phyloP scores from a whole-genome alignment of 2,797 vertebrate genomes.

The Alauda arvensis region DNA sequence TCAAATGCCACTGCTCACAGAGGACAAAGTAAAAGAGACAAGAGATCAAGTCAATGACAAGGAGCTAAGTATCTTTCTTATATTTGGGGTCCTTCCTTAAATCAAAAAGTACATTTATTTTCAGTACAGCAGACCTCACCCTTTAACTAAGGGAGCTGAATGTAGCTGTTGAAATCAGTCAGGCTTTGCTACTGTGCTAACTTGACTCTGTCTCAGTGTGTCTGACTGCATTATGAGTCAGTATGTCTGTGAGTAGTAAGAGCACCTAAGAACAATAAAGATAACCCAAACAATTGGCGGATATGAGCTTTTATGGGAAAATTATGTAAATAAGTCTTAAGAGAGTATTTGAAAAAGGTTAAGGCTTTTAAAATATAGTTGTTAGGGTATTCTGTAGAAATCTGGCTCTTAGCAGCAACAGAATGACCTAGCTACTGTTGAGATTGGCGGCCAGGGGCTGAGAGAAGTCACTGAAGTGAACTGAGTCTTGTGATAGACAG shows the following conservation, averaged over 20 bases:
- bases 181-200: background rate
- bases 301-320: background rate
- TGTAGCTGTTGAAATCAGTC: background rate
- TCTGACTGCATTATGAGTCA: background rate
- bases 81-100: background rate
- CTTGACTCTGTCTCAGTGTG: background rate
- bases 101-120: background rate
- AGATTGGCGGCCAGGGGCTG: accelerated
- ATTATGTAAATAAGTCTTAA: background rate
- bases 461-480: background rate
- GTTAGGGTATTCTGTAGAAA: background rate
- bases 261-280: background rate
- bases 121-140: background rate
- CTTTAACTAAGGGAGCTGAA: background rate
- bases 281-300: background rate
- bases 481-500: background rate
- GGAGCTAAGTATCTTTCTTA: background rate
- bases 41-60: background rate
- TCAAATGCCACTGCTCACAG: background rate
- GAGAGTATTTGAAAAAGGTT: background rate
- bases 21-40: background rate
- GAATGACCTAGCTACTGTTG: background rate
- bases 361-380: background rate
- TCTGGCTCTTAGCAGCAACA: background rate
- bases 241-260: background rate